Conservation (phyloP, 2,888 invertebrate species). For the Invenusta paracnida region DNA sequence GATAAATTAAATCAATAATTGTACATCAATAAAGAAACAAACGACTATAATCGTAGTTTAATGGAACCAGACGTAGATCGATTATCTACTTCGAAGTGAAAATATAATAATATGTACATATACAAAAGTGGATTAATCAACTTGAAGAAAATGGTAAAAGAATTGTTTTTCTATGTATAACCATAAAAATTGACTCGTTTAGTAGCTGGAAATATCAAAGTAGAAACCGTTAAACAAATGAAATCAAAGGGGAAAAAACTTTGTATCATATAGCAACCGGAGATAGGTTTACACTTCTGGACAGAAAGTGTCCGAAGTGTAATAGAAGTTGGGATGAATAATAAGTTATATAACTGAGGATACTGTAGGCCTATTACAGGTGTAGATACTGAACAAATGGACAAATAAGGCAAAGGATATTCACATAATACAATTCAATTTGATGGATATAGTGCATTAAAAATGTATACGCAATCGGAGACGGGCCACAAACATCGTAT, state of each 20-base stretch:
- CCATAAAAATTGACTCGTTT: no score
- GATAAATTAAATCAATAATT: neutral
- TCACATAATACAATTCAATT: neutral
- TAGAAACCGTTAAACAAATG: neutral
- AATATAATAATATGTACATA: neutral
- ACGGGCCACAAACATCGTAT: no score
- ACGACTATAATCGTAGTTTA: neutral
- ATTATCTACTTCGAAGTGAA: neutral
- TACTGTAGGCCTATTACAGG: no score
- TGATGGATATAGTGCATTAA: neutral
- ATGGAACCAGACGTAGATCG: neutral
- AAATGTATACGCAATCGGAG: no score
- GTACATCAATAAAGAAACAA: neutral
- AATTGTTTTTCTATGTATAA: no score
- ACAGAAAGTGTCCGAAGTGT: no score
- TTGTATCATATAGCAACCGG: neutral
- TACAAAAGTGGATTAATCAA: no score
- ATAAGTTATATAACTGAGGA: no score
- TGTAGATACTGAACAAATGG: no score
- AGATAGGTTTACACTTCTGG: neutral
- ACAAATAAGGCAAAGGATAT: conserved; percentile 8
- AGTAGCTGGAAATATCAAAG: no score
- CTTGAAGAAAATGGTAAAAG: no score
- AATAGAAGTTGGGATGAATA: no score
- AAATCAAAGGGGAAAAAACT: neutral